Evolutionary conservation across 2,888 invertebrate species (phyloP).

Genomic region (Ischnus inquisitorius): DNA sequence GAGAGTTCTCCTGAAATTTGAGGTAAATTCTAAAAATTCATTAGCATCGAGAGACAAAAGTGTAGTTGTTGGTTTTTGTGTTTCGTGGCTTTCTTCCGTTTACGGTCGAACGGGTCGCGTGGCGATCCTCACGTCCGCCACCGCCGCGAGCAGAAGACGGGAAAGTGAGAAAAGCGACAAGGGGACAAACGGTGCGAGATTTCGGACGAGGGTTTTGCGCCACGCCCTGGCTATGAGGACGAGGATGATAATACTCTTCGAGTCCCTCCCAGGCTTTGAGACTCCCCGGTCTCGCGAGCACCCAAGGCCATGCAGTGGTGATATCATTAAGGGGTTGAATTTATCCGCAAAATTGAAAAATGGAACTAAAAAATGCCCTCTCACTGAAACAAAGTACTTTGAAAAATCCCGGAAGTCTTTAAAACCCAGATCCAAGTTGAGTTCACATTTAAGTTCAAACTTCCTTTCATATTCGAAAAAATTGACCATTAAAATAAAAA

Average conservation of each 20-base stretch:
- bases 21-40: not conserved
- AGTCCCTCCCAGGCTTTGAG: constrained; percentile 72
- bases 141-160: not conserved
- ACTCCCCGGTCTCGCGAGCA: constrained; percentile 63
- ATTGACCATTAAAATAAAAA: too few relatives aligned
- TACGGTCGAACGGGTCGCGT: constrained; percentile 45
- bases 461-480: too few relatives aligned
- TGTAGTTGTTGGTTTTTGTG: not conserved
- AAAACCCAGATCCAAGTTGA: not conserved
- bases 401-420: not conserved
- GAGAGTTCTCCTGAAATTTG: too few relatives aligned
- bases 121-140: constrained; percentile 21
- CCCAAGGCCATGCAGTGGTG: constrained; percentile 16
- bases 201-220: constrained; percentile 74
- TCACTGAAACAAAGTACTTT: constrained; percentile 22
- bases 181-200: constrained; percentile 72
- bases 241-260: constrained; percentile 80
- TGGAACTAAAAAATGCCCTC: constrained; percentile 10
- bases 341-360: constrained; percentile 62
- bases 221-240: constrained; percentile 81
- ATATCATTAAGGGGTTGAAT: constrained; percentile 48
- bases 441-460: not conserved
- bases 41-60: not conserved
- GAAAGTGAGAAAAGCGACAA: constrained; percentile 43
- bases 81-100: constrained; percentile 30